Evolutionary conservation across 92 coral and sea anemone genomes (phyloP), one percentile per base, ranked within the genome.

Genomic region (Palythoa grandis): DNA sequence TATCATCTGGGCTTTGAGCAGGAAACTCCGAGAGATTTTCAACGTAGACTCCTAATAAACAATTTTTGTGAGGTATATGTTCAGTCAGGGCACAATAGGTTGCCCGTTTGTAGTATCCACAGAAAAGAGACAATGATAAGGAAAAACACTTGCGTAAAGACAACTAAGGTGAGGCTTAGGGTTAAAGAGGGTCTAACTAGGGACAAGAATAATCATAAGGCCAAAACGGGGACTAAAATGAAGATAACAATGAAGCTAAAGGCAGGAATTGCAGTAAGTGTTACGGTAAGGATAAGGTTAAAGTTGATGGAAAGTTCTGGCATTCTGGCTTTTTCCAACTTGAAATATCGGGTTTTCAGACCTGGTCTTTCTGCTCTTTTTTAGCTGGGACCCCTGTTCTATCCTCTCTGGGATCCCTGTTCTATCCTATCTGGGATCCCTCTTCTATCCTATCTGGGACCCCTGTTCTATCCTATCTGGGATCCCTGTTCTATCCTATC

Each of bases 1-100:
- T 90, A 52, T 94, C 94, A 23, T 91, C 92, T 9, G 98, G 94
- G 72, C 87, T 71, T 63, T 87, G 70, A 3, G 91, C 98, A 14
- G 82, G 90, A 35, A 88, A 77, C 83, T 94, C 98, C 40, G 94
- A 78, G n/a, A 94, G 84, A 22, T 91, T 92, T 53, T 94, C 95
- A 10, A 94, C 98, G 76, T 88, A 94, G 29, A 94, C 88, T 25
- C 98, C 98, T 94, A 24, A 63, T n/a, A 10, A 63, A 63, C 7
- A 43, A 3, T 43, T 43, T 43, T 43, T 43, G 50, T 5, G 50
- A 43, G 50, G 3, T 43, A 43, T 8, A 63, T 23, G 9, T 56
- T 3, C 69, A 63, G 50, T 43, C 50, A 43, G 7, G 50, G 50
- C 50, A 43, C 50, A 8, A 43, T 43, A 43, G 4, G 3, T 43